phyloP scores from a whole-genome alignment of 2,113 vertebrate genomes.

The Neomonachus schauinslandi region DNA sequence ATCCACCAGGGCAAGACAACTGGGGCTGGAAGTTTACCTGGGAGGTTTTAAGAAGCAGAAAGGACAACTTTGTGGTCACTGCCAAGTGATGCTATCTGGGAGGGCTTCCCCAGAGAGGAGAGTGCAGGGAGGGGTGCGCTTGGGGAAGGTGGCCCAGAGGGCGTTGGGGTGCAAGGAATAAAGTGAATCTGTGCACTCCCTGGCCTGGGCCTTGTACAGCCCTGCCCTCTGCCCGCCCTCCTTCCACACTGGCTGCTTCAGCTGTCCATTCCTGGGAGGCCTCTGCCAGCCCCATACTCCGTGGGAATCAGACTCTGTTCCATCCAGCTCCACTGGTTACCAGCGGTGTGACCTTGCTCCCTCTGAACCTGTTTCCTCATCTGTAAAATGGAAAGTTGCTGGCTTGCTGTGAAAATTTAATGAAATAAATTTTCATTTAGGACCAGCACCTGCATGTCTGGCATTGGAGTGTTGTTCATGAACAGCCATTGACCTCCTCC shows the following conservation, averaged over 20 bases:
- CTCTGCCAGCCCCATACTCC: not conserved
- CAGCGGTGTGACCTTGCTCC: not conserved
- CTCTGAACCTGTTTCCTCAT: not conserved
- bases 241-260: not conserved
- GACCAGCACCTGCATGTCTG: not conserved
- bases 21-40: not conserved
- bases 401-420: not conserved
- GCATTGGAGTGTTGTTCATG: not conserved
- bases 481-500: not conserved
- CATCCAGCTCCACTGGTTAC: not conserved
- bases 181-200: fast-evolving
- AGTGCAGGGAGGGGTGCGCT: not conserved
- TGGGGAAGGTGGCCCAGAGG: not conserved
- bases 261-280: not conserved
- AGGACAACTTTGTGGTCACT: not conserved
- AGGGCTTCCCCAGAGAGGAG: not conserved
- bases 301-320: not conserved
- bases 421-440: not conserved
- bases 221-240: no score
- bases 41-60: not conserved
- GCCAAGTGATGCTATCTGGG: not conserved
- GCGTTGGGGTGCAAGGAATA: not conserved
- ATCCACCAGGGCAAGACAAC: not conserved
- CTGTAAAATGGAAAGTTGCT: not conserved
- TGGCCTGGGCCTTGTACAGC: not conserved